Evolutionary conservation across 2,113 vertebrate species (phyloP), one percentile per base, ranked within the genome.

Genomic region (Hippocampus barbouri): DNA sequence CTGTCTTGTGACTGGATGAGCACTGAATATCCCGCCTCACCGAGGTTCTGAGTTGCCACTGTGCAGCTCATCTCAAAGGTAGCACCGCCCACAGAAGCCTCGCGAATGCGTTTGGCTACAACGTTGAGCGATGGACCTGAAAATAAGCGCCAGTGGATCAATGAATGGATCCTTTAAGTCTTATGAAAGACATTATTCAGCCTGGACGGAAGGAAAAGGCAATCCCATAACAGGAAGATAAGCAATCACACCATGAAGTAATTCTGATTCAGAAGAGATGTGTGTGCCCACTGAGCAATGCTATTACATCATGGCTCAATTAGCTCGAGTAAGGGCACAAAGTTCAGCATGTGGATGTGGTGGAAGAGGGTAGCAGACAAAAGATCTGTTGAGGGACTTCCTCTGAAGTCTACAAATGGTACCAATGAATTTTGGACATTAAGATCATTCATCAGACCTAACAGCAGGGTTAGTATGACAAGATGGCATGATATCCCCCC

Each of bases 61-160:
- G 87, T 87, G 88, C 97, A 99, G 3, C 89, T 94, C 97, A 99
- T 96, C 90, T 99, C 96, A 69, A 99, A 99, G 1, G 95, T 97
- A 15, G 94, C 94, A n/a, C 97, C 96, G 5, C 93, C 94, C 45
- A 92, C 93, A 0, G 95, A 93, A 65, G 94, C 95, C 0, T 94
- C 93, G 69, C 94, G 95, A 40, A 93, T 20, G 27, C 89, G 92
- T 45, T 89, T 90, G 0, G 96, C 96, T 2, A 70, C 43, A 0
- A 92, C 87, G 27, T 88, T 85, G 2, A 91, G 63, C 53, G 71
- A 5, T 0, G 88, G 88, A 60, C 71, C 89, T 91, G 76, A 16
- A 76, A 74, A 66, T 4, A 25, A 25, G 8, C 4, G 21, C 2
- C n/a, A 3, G 7, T 16, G 14, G 0, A 47, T 62, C 25, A 60